Evolutionary conservation across 2,888 invertebrate genomes (phyloP).

Genomic region (Mechanitis messenoides): DNA sequence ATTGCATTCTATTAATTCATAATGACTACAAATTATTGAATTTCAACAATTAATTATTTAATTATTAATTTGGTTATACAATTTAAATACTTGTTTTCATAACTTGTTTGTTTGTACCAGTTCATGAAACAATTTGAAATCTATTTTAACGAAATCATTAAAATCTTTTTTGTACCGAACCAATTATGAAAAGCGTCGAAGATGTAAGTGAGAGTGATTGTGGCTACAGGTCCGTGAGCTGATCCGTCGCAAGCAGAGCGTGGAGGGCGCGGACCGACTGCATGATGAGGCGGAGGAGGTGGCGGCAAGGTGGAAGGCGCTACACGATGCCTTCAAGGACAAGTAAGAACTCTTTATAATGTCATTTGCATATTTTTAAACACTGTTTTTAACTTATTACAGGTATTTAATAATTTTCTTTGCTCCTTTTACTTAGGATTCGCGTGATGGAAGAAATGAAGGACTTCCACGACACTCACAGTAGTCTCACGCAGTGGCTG

Average conservation of each 20-base stretch:
- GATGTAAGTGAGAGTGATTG: neutral
- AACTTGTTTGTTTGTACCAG: too few species aligned
- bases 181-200: too few species aligned
- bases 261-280: slow-evolving; percentile 88
- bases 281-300: slow-evolving; percentile 90
- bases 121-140: too few species aligned
- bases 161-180: too few species aligned
- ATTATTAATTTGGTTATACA: too few species aligned
- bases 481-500: slow-evolving; percentile 90
- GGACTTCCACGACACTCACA: slow-evolving; percentile 93
- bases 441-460: slow-evolving; percentile 90
- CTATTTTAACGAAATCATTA: too few species aligned
- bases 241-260: slow-evolving; percentile 88
- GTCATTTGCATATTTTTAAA: too few species aligned
- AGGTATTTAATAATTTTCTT: slow-evolving; percentile 3
- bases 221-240: slow-evolving; percentile 83
- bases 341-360: slow-evolving; percentile 51
- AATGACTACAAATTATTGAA: too few species aligned
- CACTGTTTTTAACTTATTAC: too few species aligned
- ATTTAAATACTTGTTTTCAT: too few species aligned
- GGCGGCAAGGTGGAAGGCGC: slow-evolving; percentile 88
- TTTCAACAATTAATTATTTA: too few species aligned
- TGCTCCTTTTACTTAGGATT: slow-evolving; percentile 58
- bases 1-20: too few species aligned
- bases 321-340: slow-evolving; percentile 88